Evolutionary conservation across 1,140 invertebrate species (phyloP).

Genomic region (Eubasilissa regina): DNA sequence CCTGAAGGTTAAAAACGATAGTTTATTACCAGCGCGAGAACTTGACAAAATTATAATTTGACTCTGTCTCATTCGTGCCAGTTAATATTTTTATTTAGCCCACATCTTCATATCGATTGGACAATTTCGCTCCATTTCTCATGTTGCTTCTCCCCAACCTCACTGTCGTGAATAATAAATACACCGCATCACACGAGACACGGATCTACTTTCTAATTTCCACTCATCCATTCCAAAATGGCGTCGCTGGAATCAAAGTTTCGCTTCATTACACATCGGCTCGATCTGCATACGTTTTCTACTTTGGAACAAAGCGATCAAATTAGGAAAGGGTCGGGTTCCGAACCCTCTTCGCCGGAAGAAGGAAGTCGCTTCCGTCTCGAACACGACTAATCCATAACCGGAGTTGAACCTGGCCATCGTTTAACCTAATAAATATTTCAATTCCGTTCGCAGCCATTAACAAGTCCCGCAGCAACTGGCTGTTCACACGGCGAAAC

Average conservation of each 20-base stretch:
- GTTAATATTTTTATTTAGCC: too few species aligned
- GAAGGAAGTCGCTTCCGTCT: constrained; percentile 46
- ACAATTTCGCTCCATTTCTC: constrained; percentile 25
- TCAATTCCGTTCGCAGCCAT: constrained; percentile 44
- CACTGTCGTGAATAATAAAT: constrained; percentile 39
- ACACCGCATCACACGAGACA: constrained; percentile 24
- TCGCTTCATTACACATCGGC: constrained; percentile 40
- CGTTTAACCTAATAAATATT: constrained; percentile 59
- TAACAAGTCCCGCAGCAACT: constrained; percentile 39
- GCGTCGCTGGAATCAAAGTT: constrained; percentile 41
- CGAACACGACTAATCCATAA: constrained; percentile 60
- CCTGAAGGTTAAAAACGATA: too few species aligned
- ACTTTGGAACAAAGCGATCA: constrained; percentile 56
- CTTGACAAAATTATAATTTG: too few species aligned
- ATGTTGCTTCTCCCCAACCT: not conserved
- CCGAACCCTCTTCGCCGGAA: constrained; percentile 35
- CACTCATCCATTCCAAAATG: constrained; percentile 47
- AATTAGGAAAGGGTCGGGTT: constrained; percentile 44
- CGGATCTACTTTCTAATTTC: constrained; percentile 45
- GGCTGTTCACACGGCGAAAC: constrained; percentile 51
- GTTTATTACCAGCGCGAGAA: too few species aligned
- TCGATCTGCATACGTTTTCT: constrained; percentile 47
- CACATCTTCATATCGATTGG: not conserved
- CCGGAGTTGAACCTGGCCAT: constrained; percentile 44
- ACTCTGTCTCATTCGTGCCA: too few species aligned